Conservation (phyloP, 1,140 invertebrate species). For the Halictus rubicundus region DNA sequence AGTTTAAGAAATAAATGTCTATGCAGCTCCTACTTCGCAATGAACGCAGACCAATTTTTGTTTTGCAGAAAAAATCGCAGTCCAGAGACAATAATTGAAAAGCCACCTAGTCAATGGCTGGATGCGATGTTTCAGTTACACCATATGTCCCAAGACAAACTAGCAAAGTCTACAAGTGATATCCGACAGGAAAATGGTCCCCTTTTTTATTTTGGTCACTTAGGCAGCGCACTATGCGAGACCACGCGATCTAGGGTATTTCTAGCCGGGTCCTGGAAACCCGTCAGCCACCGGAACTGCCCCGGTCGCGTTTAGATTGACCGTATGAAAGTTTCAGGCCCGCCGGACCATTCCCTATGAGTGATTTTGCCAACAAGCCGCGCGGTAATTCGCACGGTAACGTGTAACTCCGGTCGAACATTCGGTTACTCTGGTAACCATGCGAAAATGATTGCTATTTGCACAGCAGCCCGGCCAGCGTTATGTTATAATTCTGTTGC, state of each 20-base stretch:
- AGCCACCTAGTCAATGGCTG: no score
- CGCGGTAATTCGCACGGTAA: neutral
- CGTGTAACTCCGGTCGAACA: slow-evolving; percentile 27
- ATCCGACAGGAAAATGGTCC: no score
- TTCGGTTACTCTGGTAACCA: slow-evolving; percentile 5
- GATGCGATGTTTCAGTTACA: no score
- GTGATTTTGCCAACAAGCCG: slow-evolving; percentile 30
- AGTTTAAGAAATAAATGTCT: no score
- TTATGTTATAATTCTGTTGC: slow-evolving; percentile 29
- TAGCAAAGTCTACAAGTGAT: no score
- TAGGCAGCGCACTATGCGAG: no score
- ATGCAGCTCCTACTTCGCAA: no score
- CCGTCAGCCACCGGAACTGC: neutral
- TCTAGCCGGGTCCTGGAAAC: neutral
- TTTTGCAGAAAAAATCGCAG: no score
- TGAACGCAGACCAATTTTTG: no score
- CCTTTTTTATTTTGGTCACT: no score
- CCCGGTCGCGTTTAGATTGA: slow-evolving; percentile 15
- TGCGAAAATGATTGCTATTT: slow-evolving; percentile 47
- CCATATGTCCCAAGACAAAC: no score
- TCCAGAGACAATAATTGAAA: no score
- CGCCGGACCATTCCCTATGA: slow-evolving; percentile 21
- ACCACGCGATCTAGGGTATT: neutral
- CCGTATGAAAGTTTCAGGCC: slow-evolving; percentile 20
- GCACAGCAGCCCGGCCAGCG: neutral